Percentiles rank a stretch among this genome's conserved stretches.
Conservation (phyloP, 2,113 vertebrate genomes). For the Cyprinodon tularosa region DNA sequence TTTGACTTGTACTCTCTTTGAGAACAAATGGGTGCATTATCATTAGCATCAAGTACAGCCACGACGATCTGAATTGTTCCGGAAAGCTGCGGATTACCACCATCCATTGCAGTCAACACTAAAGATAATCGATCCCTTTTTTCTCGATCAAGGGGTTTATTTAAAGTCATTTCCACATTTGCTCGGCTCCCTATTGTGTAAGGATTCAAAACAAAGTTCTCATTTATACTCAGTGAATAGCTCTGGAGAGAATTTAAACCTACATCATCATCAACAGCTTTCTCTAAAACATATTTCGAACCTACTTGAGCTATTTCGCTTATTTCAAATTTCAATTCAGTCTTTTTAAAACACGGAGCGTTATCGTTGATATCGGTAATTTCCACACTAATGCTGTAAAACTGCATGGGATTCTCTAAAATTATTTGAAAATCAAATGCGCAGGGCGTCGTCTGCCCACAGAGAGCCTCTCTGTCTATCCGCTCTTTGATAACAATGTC, state of each 20-base stretch:
- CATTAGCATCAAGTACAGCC: constrained; percentile 53
- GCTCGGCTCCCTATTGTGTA: constrained; percentile 9
- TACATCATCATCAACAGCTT: constrained; percentile 44
- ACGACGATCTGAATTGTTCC: constrained; percentile 55
- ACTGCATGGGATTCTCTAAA: constrained; percentile 67
- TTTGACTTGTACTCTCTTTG: constrained; percentile 51
- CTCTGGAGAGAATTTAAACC: constrained; percentile 30
- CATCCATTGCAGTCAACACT: constrained; percentile 59
- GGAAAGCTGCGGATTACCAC: constrained; percentile 51
- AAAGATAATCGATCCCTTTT: constrained; percentile 33
- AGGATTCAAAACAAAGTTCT: constrained; percentile 38
- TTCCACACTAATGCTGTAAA: constrained; percentile 50
- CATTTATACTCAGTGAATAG: constrained; percentile 18
- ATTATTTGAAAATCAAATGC: constrained; percentile 66
- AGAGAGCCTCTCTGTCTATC: constrained; percentile 81
- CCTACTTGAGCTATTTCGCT: constrained; percentile 39
- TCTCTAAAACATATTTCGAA: constrained; percentile 52
- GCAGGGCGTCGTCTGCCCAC: constrained; percentile 72
- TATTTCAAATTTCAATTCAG: constrained; percentile 43
- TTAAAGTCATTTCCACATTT: constrained; percentile 62
- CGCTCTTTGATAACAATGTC: constrained; percentile 61
- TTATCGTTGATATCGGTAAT: constrained; percentile 60
- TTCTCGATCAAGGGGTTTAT: constrained; percentile 65
- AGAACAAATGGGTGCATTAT: constrained; percentile 78
- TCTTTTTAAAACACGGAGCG: constrained; percentile 28